A percentile compares a stretch with the other conserved stretches of the same genome.
Conservation (phyloP, 2,113 vertebrate species). For the Peromyscus maniculatus region DNA sequence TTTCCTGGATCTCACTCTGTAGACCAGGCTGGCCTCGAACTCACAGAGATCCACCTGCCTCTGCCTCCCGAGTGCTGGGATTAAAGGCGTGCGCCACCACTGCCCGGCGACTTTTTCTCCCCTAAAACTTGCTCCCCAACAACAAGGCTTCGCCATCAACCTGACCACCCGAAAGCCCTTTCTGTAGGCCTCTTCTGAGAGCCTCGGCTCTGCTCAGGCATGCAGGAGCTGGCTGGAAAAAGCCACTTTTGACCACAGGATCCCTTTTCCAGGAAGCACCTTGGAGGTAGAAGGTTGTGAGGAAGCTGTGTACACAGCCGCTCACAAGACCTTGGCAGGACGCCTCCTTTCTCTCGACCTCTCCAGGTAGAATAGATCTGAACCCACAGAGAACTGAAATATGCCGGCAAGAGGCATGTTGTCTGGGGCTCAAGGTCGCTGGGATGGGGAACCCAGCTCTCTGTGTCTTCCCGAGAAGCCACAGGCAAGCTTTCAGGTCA, state of each 20-base stretch:
- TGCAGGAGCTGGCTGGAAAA: conserved; percentile 48
- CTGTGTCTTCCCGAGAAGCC: neutral
- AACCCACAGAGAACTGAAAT: neutral
- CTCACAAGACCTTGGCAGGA: neutral
- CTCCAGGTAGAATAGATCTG: neutral
- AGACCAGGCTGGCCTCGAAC: too few relatives aligned
- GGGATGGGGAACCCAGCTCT: neutral
- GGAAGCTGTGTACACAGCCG: conserved; percentile 25
- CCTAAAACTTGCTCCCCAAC: neutral
- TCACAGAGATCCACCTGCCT: too few relatives aligned
- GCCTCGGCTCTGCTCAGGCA: neutral
- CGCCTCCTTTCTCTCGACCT: neutral
- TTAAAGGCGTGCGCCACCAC: too few relatives aligned
- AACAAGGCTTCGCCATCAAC: neutral
- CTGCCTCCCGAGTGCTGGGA: too few relatives aligned
- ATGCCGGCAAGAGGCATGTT: neutral
- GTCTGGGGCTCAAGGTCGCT: neutral
- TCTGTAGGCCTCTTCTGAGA: conserved; percentile 44
- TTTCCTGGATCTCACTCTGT: too few relatives aligned
- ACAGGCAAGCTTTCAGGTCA: neutral
- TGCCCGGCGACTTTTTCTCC: neutral
- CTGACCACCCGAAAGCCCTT: neutral
- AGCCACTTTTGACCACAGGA: conserved; percentile 40
- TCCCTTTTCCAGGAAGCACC: conserved; percentile 55
- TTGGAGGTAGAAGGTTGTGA: neutral